Evolutionary conservation across 1,140 invertebrate species (phyloP).

Genomic region (Idris sp.): DNA sequence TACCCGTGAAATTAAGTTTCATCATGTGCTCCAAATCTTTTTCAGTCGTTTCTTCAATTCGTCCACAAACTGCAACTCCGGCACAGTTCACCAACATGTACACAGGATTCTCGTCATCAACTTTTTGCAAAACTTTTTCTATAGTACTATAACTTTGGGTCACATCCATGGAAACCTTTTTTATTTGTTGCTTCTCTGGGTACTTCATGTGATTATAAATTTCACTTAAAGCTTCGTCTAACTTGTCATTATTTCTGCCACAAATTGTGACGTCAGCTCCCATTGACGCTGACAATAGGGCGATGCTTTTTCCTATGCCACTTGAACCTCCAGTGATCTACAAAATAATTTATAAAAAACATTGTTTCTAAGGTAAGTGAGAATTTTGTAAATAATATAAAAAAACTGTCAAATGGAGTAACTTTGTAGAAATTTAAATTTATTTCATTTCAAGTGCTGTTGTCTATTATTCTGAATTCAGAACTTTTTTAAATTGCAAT

Average conservation of each 20-base stretch:
- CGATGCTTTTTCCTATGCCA: conserved; percentile 41
- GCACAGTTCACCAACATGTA: conserved; percentile 96
- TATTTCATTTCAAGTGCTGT: too few relatives aligned
- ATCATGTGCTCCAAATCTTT: conserved; percentile 85
- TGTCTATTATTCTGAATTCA: too few relatives aligned
- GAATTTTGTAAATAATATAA: too few relatives aligned
- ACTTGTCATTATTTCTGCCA: conserved; percentile 29
- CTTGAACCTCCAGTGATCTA: conserved; percentile 47
- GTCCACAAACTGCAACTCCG: conserved; percentile 87
- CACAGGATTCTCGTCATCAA: conserved; percentile 86
- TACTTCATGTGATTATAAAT: conserved; percentile 73
- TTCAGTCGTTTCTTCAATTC: conserved; percentile 88
- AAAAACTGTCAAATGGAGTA: too few relatives aligned
- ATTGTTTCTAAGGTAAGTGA: too few relatives aligned
- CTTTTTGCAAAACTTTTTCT: conserved; percentile 80
- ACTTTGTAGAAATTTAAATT: too few relatives aligned
- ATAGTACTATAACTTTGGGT: conserved; percentile 82
- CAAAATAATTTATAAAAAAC: background rate
- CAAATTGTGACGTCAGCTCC: conserved; percentile 39
- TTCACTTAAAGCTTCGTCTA: conserved; percentile 62
- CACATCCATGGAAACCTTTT: conserved; percentile 86
- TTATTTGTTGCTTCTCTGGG: conserved; percentile 82
- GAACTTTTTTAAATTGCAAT: too few relatives aligned
- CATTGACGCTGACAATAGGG: conserved; percentile 14
- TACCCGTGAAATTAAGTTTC: conserved; percentile 86